Evolutionary conservation across 1,140 invertebrate genomes (phyloP).

Genomic region (Eueides isabella): DNA sequence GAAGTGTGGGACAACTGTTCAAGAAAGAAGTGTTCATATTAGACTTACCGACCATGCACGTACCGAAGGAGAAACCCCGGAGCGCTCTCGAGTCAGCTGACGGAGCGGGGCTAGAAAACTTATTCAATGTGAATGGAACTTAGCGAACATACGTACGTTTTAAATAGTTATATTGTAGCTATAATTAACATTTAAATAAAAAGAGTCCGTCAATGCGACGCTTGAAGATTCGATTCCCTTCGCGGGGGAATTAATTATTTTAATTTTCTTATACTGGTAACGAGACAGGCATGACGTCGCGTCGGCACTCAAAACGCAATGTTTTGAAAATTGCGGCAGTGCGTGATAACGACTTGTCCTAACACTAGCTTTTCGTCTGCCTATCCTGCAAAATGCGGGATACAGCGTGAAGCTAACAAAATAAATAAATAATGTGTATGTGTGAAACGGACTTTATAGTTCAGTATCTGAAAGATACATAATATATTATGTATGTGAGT

Average conservation of each 20-base stretch:
- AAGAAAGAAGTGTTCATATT: constrained; percentile 93
- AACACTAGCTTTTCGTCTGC: no score
- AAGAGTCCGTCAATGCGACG: no score
- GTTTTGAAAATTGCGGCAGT: no score
- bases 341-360: no score
- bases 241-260: no score
- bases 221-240: no score
- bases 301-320: no score
- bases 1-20: constrained; percentile 92
- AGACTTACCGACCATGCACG: constrained; percentile 88
- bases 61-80: constrained; percentile 75
- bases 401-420: no score
- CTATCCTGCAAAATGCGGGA: no score
- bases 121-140: constrained; percentile 74
- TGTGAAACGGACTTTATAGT: constrained; percentile 34
- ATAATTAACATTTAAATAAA: not conserved
- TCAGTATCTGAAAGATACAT: constrained; percentile 28
- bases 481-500: constrained; percentile 1
- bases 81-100: constrained; percentile 72
- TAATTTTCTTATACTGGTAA: no score
- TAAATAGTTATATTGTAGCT: constrained; percentile 22
- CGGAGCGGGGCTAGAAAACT: constrained; percentile 76
- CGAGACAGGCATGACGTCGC: no score
- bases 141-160: constrained; percentile 47
- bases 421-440: constrained; percentile 19